A percentile compares a stretch with the other conserved stretches of the same genome.
Conservation (phyloP, 2,888 invertebrate species). For the Spodoptera picta region DNA sequence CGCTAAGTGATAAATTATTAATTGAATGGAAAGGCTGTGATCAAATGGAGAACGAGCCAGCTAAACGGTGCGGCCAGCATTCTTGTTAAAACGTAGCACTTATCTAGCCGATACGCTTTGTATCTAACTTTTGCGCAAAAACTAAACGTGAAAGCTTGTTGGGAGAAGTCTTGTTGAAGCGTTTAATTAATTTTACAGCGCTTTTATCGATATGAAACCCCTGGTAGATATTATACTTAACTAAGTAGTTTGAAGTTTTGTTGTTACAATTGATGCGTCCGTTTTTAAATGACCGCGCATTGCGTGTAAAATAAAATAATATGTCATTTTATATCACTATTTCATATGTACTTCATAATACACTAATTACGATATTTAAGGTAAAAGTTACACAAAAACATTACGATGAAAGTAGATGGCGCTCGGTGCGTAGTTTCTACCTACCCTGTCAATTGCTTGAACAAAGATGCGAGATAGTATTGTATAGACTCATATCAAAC, state of each 20-base stretch:
- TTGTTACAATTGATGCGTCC: too few species aligned
- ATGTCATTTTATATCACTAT: too few species aligned
- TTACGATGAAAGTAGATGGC: too few species aligned
- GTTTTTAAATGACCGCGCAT: too few species aligned
- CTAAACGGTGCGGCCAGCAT: slow-evolving; percentile 49
- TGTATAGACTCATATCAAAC: slow-evolving; percentile 24
- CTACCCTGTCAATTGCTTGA: too few species aligned
- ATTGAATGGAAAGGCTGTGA: slow-evolving; percentile 62
- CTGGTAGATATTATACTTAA: neutral
- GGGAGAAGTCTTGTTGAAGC: slow-evolving; percentile 33
- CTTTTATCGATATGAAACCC: slow-evolving; percentile 22
- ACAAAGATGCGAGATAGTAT: neutral
- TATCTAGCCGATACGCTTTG: slow-evolving; percentile 53
- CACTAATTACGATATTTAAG: too few species aligned
- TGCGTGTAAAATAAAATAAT: too few species aligned
- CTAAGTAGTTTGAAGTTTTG: too few species aligned
- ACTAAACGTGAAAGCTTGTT: slow-evolving; percentile 56
- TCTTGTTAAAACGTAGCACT: slow-evolving; percentile 54
- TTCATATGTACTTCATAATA: too few species aligned
- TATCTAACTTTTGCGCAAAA: slow-evolving; percentile 51
- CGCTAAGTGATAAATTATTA: slow-evolving; percentile 66
- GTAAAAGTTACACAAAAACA: too few species aligned
- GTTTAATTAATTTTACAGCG: slow-evolving; percentile 27
- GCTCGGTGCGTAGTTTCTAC: too few species aligned
- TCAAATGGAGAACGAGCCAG: slow-evolving; percentile 46